Percentiles rank a stretch among this genome's conserved stretches.
These are phyloP conservation scores for Ochotona princeps DNA, from an alignment of 2,113 vertebrate genomes.

Conservation along the genomic window DNA sequence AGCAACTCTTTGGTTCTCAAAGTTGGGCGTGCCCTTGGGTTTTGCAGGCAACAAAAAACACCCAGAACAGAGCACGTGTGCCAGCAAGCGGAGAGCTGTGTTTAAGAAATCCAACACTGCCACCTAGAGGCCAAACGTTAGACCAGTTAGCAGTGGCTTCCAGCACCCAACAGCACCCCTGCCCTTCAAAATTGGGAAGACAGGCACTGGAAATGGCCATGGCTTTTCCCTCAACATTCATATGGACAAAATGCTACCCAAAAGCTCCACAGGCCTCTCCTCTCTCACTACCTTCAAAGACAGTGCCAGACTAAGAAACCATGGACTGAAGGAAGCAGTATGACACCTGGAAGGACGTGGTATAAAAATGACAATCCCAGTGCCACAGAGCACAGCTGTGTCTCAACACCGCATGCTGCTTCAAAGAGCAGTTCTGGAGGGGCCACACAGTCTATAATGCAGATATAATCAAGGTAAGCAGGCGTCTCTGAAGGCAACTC, in stretches of 20 bases:
- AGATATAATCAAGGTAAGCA: not conserved
- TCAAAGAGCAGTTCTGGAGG: conserved; percentile 14
- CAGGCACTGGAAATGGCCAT: not conserved
- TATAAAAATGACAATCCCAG: not conserved
- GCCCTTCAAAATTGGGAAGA: not conserved
- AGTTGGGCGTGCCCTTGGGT: not conserved
- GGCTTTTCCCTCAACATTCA: not conserved
- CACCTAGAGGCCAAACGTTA: conserved; percentile 68
- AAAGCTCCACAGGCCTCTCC: not conserved
- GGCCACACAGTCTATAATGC: not conserved
- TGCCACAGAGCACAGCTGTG: not conserved
- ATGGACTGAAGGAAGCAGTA: not conserved
- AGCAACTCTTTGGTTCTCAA: conserved; percentile 27
- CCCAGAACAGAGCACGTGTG: not conserved
- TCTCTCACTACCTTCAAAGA: not conserved
- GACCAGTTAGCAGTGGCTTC: not conserved
- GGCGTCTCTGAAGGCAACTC: not conserved
- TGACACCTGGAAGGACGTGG: not conserved
- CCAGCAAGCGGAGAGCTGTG: not conserved
- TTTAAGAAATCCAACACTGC: conserved; percentile 69
- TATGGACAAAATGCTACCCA: not conserved
- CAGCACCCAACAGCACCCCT: not conserved
- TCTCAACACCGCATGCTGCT: not conserved
- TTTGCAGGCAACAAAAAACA: conserved; percentile 17
- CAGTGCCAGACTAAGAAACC: not conserved